Conservation (phyloP, 1,140 invertebrate species). For the Sitophilus oryzae region DNA sequence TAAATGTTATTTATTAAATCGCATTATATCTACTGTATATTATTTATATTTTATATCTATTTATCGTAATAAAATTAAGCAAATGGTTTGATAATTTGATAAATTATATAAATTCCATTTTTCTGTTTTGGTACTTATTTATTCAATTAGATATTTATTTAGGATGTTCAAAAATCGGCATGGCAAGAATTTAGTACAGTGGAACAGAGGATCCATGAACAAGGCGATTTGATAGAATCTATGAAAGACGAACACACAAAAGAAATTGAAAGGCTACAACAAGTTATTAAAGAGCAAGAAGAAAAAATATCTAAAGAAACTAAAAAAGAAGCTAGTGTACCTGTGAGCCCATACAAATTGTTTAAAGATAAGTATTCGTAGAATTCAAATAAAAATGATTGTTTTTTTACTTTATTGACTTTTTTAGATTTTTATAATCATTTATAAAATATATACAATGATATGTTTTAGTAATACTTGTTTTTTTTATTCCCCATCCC, state of each 20-base stretch:
- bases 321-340: slow-evolving; percentile 29
- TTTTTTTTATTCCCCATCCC: too few species aligned
- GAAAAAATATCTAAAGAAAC: slow-evolving; percentile 39
- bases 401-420: too few species aligned
- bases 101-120: background rate
- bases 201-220: slow-evolving; percentile 50
- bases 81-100: too few species aligned
- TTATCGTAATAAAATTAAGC: too few species aligned
- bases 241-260: slow-evolving; percentile 49
- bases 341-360: slow-evolving; percentile 33
- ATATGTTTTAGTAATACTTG: too few species aligned
- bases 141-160: slow-evolving; percentile 34
- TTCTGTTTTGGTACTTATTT: slow-evolving; percentile 25
- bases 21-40: too few species aligned
- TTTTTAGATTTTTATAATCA: too few species aligned
- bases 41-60: too few species aligned
- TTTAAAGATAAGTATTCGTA: slow-evolving; percentile 38
- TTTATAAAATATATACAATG: too few species aligned
- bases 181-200: slow-evolving; percentile 49
- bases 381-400: too few species aligned
- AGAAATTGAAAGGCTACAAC: slow-evolving; percentile 47
- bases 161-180: slow-evolving; percentile 50
- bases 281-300: slow-evolving; percentile 51
- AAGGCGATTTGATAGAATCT: slow-evolving; percentile 45
- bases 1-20: too few species aligned